phyloP scores from a whole-genome alignment of 2,113 vertebrate species.

The Tamias sibiricus region DNA sequence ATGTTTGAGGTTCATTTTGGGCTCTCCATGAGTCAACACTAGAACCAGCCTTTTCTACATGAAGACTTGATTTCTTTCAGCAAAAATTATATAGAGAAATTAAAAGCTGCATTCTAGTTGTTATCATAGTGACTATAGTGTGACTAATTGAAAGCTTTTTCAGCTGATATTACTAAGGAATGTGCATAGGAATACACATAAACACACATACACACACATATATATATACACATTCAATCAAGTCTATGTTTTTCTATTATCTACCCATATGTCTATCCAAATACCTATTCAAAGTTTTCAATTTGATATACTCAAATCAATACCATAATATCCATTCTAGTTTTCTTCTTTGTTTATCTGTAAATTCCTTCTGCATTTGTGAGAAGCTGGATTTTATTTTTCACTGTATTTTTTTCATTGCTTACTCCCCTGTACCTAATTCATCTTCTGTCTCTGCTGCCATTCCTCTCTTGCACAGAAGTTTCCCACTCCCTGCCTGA shows the following conservation, averaged over 20 bases:
- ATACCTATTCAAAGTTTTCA: not conserved
- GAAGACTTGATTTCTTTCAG: not conserved
- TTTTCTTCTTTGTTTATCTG: not conserved
- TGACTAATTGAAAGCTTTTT: not conserved
- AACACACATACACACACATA: too few relatives aligned
- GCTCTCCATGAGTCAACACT: not conserved
- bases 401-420: not conserved
- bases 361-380: not conserved
- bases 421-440: not conserved
- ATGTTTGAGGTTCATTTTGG: not conserved
- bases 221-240: not conserved
- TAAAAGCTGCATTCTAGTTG: not conserved
- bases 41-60: not conserved
- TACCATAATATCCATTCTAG: not conserved
- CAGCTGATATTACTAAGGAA: not conserved
- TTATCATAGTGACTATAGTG: not conserved
- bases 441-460: not conserved
- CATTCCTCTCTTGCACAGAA: too few relatives aligned
- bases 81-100: not conserved
- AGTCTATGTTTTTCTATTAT: not conserved
- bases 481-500: not conserved
- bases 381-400: not conserved
- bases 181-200: not conserved
- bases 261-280: not conserved
- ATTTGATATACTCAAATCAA: not conserved